These are phyloP conservation scores for Agrotis clavis DNA, from an alignment of 2,888 invertebrate genomes.

Conservation along the genomic window DNA sequence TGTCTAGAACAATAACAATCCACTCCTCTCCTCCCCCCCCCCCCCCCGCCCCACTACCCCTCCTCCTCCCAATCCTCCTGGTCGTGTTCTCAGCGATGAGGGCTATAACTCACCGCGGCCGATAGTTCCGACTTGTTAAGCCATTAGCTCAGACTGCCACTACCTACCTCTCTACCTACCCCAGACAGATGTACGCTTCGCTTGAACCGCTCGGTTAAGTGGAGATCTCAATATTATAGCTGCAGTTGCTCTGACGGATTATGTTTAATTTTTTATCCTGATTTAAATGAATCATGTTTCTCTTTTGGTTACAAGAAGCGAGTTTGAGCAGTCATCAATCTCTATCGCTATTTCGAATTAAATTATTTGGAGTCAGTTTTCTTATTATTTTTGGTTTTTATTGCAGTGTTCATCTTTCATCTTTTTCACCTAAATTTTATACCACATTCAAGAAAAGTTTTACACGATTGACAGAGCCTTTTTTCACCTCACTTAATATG, in stretches of 20 bases:
- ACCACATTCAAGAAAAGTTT: neutral
- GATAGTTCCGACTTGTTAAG: slow-evolving; percentile 47
- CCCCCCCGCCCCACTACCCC: neutral
- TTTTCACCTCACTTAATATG: neutral
- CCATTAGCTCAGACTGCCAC: slow-evolving; percentile 36
- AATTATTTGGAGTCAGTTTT: no score
- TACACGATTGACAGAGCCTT: neutral
- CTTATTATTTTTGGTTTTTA: no score
- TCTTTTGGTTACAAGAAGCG: no score
- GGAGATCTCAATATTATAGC: neutral
- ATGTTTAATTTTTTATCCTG: neutral
- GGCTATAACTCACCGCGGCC: slow-evolving; percentile 40
- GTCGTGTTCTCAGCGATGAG: neutral
- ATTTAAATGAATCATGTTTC: neutral
- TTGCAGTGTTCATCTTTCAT: neutral
- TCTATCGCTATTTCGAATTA: neutral
- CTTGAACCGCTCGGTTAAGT: slow-evolving; percentile 7
- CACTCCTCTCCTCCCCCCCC: neutral
- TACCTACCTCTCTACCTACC: neutral
- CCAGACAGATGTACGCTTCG: neutral
- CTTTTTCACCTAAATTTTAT: neutral
- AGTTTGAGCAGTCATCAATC: neutral
- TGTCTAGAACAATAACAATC: slow-evolving; percentile 23
- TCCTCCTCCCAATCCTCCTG: neutral
- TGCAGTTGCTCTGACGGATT: neutral